These are phyloP conservation scores for Cinclus cinclus DNA, from an alignment of 2,113 vertebrate species.

Conservation along the genomic window DNA sequence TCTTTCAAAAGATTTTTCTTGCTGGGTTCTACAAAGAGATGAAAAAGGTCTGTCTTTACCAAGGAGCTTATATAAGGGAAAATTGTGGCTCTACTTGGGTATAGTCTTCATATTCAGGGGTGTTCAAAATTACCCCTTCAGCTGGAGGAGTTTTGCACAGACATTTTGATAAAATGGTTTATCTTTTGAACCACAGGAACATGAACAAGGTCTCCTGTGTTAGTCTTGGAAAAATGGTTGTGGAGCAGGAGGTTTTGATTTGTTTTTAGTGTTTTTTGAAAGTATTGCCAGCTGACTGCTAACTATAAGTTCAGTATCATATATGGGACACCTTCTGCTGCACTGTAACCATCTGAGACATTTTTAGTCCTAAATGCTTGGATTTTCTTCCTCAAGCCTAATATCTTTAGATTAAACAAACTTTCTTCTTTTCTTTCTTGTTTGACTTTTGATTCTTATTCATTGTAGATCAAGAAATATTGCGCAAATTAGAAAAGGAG, in stretches of 20 bases:
- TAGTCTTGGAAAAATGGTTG: background rate
- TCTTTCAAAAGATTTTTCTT: background rate
- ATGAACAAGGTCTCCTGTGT: background rate
- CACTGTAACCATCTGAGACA: background rate
- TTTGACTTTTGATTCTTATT: background rate
- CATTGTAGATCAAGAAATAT: slow-evolving; percentile 90
- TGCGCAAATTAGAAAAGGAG: slow-evolving; percentile 93
- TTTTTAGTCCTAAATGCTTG: background rate
- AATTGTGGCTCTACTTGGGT: background rate
- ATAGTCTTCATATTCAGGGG: background rate
- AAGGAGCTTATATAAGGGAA: background rate
- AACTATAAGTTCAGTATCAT: background rate
- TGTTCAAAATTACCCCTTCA: background rate
- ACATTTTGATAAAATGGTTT: background rate
- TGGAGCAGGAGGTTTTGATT: background rate
- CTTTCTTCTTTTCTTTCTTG: background rate
- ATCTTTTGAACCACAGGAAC: background rate
- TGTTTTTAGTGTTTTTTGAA: background rate
- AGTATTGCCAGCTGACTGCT: background rate
- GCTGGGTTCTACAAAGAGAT: background rate
- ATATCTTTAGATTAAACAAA: background rate
- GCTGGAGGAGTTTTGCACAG: background rate
- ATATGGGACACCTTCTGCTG: background rate
- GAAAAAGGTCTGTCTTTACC: background rate
- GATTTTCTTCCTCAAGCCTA: background rate